A percentile compares a stretch with the other conserved stretches of the same genome.
phyloP scores from a whole-genome alignment of 2,797 vertebrate genomes.

The Chromis chromis region DNA sequence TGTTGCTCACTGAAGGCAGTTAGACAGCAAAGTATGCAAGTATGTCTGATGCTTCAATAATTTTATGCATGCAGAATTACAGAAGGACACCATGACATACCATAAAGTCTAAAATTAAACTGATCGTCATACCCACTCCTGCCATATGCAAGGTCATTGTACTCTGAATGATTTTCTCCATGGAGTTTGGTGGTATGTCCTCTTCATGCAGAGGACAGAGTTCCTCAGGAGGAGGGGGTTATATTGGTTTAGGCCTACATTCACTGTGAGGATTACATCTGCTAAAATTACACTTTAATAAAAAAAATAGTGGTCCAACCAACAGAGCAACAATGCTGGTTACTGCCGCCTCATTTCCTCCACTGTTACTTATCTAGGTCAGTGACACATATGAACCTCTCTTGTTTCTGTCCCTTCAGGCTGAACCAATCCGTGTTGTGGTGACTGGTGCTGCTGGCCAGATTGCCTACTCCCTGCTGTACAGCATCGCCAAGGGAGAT shows the following conservation, averaged over 20 bases:
- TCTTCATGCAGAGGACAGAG: neutral
- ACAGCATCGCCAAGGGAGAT: constrained; percentile 96
- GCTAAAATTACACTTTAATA: neutral
- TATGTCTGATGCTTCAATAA: neutral
- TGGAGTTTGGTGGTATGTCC: neutral
- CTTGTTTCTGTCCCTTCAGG: constrained; percentile 72
- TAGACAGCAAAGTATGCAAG: too few species aligned
- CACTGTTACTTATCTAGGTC: neutral
- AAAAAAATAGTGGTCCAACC: neutral
- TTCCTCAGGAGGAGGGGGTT: neutral
- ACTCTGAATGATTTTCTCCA: neutral
- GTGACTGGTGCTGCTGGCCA: constrained; percentile 97
- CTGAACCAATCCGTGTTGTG: constrained; percentile 91
- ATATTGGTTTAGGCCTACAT: too few species aligned
- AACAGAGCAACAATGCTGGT: neutral
- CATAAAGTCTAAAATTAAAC: too few species aligned
- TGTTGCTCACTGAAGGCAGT: too few species aligned
- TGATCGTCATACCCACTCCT: fast-evolving
- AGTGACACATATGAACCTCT: neutral
- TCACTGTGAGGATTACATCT: too few species aligned
- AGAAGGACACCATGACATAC: neutral
- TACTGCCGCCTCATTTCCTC: neutral
- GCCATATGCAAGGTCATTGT: neutral
- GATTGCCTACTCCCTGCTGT: constrained; percentile 96
- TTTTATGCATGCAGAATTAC: neutral